These are phyloP conservation scores for Psylliodes chrysocephalus DNA, from an alignment of 2,888 invertebrate genomes.

Conservation along the genomic window DNA sequence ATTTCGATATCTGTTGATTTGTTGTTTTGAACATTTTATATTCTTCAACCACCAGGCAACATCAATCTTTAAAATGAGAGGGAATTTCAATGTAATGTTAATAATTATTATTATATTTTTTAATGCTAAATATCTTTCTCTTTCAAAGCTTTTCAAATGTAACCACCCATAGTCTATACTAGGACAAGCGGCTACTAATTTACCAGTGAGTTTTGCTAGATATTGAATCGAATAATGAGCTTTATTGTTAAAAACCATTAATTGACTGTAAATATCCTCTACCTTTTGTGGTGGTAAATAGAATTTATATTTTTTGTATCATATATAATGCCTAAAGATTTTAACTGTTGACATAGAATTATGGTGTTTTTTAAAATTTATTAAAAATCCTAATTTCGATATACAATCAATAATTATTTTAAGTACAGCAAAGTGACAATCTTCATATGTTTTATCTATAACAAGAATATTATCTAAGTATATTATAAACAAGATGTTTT, in stretches of 20 bases:
- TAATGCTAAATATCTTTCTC: slow-evolving; percentile 31
- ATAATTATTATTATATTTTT: neutral
- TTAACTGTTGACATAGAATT: too few relatives aligned
- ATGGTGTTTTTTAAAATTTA: too few relatives aligned
- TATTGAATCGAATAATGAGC: slow-evolving; percentile 38
- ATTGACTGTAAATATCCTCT: slow-evolving; percentile 10
- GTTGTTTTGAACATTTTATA: slow-evolving; percentile 21
- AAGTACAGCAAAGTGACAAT: too few relatives aligned
- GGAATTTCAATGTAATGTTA: slow-evolving; percentile 13
- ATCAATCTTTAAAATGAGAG: slow-evolving; percentile 22
- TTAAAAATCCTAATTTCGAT: too few relatives aligned
- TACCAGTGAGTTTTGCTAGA: slow-evolving; percentile 38
- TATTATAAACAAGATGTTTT: too few relatives aligned
- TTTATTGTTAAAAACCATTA: neutral
- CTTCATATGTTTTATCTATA: too few relatives aligned
- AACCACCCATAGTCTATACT: slow-evolving; percentile 44
- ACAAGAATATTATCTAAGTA: too few relatives aligned
- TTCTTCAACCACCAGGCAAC: slow-evolving; percentile 42
- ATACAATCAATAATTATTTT: too few relatives aligned
- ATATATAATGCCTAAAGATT: too few relatives aligned
- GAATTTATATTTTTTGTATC: slow-evolving; percentile 1
- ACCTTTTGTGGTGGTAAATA: slow-evolving; percentile 18
- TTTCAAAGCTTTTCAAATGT: slow-evolving; percentile 26
- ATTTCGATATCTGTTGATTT: slow-evolving; percentile 27
- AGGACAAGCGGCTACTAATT: slow-evolving; percentile 29